Evolutionary conservation across 1,140 invertebrate genomes (phyloP), one percentile per base, ranked within the genome.

Genomic region (Eubasilissa regina): DNA sequence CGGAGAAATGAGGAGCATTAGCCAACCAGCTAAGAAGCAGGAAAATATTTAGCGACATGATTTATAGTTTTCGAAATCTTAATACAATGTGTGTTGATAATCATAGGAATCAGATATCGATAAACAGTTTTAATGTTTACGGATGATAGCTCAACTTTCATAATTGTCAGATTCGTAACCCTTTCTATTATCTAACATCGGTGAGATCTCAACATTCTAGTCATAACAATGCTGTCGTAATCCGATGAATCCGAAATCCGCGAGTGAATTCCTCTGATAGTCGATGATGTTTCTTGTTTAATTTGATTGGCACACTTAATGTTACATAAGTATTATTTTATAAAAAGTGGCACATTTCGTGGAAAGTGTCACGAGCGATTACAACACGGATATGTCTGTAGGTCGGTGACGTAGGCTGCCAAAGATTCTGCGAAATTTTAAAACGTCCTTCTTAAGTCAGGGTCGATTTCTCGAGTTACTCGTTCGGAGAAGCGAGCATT

Each of bases 361-460:
- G 6, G 62, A 66, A 66, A 66, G 62, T 66, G 45, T 66, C 44
- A 43, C 62, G 35, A 47, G 25, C 62, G 13, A 17, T 66, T 66
- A 45, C 62, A 15, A 17, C 62, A 66, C n/a, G 43, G 13, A 66
- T 17, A 25, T 62, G 62, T 44, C 17, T 66, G 62, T 66, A 47
- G 62, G 62, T 44, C 62, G 44, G 17, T 21, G 21, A 11, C 17
- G 35, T 43, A 1, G 6, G 62, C 60, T 15, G 55, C 15, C 55
- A 58, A 58, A 58, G 8, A 35, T 21, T 9, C 15, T 15, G 55
- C 55, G 17, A 15, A 21, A 58, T 58, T 58, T 3, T 15, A 58
- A 17, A 8, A 17, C 19, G 9, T 58, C 55, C 25, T 35, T 35
- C 25, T 35, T 6, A 35, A 35, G 25, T 35, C 6, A 35, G 1